Base-by-base conservation (phyloP, 2,113 vertebrate species). In the Anoplopoma fimbria region DNA sequence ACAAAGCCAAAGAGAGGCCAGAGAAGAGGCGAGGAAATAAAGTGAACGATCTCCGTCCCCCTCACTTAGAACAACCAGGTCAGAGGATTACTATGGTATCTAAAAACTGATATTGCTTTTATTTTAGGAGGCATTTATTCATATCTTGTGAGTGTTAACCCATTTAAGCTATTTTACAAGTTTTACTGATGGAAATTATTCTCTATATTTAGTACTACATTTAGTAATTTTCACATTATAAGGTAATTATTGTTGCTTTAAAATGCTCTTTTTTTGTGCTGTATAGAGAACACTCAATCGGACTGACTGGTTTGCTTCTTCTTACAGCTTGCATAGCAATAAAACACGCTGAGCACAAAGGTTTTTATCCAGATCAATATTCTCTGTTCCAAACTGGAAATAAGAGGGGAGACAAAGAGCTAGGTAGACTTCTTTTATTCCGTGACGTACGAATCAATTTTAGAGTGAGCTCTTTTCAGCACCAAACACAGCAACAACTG, bases 61-160 rank as follows among this genome's bases (percentile, higher is more conserved):
- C 97, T 73, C 97, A 97, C 81, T 94, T 99, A 63, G 97, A 97
- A 72, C 98, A 98, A 76, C 98, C 98, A 97, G 98, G 98, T 99
- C 85, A 93, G 93, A 85, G 67, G 38, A 85, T 55, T 53, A 64
- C 60, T 51, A 29, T 40, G n/a, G 2, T 25, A 25, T 53, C 9
- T 51, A 45, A 85, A 29, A 27, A 70, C 14, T 23, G 4, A 81
- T 23, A 8, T 4, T 64, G 9, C 33, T 49, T 68, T 33, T 21
- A 33, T 33, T 75, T n/a, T 21, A 33, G 38, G 36, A 15, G 3
- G 15, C 45, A 33, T 57, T 47, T 8, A 15, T 17, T 79, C 63
- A 10, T 63, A 12, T 74, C 2, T 53, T 21, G 19, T 49, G 61
- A 63, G 1, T 25, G 1, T 49, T 51, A 7, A 27, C 15, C 2